phyloP scores from a whole-genome alignment of 2,113 vertebrate genomes.

The Petroica traversi region DNA sequence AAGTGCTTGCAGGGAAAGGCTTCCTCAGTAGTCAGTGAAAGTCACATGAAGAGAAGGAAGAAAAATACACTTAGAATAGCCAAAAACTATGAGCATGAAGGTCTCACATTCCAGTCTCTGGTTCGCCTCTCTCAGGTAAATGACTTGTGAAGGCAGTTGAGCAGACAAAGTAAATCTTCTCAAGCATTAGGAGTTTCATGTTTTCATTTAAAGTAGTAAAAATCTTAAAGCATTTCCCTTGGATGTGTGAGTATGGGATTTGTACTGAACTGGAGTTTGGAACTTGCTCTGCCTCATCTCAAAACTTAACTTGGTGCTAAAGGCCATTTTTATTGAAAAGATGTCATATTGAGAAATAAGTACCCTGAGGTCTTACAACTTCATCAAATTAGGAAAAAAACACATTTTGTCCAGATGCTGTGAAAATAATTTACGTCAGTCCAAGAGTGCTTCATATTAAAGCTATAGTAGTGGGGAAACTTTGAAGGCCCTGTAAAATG shows the following conservation, averaged over 20 bases:
- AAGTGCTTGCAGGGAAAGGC: not conserved
- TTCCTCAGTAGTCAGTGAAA: not conserved
- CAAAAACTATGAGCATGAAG: not conserved
- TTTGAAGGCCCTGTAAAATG: not conserved
- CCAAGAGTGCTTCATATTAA: not conserved
- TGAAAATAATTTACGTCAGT: not conserved
- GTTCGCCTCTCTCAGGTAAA: not conserved
- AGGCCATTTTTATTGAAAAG: not conserved
- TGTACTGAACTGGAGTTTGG: not conserved
- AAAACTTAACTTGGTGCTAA: not conserved
- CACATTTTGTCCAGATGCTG: not conserved
- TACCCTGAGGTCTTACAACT: not conserved
- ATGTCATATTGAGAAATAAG: not conserved
- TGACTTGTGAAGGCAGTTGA: not conserved
- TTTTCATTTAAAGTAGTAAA: not conserved
- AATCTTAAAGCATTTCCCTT: not conserved
- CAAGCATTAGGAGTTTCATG: not conserved
- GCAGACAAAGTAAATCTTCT: not conserved
- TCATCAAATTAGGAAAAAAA: not conserved
- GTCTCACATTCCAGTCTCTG: not conserved
- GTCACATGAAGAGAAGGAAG: not conserved
- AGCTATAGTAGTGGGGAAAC: not conserved
- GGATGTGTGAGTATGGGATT: not conserved
- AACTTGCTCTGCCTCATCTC: not conserved
- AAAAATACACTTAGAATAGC: not conserved